Percentiles rank a stretch among this genome's conserved stretches.
phyloP scores from a whole-genome alignment of 2,113 vertebrate genomes.

The Spea bombifrons region DNA sequence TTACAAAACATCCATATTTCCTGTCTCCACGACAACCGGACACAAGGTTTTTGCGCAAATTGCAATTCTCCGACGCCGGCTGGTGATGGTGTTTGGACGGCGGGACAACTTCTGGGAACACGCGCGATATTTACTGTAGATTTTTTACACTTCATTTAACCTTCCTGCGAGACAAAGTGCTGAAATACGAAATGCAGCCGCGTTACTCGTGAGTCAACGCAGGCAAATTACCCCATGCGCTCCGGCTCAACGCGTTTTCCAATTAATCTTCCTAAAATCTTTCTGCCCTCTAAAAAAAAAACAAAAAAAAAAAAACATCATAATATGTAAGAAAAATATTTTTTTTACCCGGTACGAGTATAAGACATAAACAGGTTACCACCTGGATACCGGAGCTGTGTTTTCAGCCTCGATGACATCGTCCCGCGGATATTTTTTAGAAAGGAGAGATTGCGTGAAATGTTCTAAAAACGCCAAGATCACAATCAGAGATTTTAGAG shows the following conservation, averaged over 20 bases:
- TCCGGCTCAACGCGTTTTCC: neutral
- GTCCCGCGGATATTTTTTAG: neutral
- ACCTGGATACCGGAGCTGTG: constrained; percentile 27
- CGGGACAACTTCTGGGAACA: constrained; percentile 8
- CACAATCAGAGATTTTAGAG: neutral
- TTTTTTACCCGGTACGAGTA: neutral
- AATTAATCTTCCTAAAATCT: neutral
- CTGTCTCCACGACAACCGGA: neutral
- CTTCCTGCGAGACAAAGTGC: constrained; percentile 16
- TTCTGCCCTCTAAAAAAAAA: constrained; percentile 5
- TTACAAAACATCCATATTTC: no score
- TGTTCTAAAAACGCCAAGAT: neutral
- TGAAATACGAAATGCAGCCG: constrained; percentile 3
- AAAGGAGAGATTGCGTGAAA: neutral
- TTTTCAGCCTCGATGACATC: neutral
- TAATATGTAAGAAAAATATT: neutral
- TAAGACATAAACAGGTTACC: constrained; percentile 16
- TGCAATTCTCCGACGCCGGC: neutral
- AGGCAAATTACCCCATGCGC: constrained; percentile 22
- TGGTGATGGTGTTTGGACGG: neutral
- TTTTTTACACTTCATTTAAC: constrained; percentile 5
- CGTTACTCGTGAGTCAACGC: constrained; percentile 13
- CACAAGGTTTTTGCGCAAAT: neutral
- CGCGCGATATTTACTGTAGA: constrained; percentile 2
- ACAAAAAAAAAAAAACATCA: neutral